phyloP scores from a whole-genome alignment of 1,140 invertebrate species.

The Microplitis mediator region DNA sequence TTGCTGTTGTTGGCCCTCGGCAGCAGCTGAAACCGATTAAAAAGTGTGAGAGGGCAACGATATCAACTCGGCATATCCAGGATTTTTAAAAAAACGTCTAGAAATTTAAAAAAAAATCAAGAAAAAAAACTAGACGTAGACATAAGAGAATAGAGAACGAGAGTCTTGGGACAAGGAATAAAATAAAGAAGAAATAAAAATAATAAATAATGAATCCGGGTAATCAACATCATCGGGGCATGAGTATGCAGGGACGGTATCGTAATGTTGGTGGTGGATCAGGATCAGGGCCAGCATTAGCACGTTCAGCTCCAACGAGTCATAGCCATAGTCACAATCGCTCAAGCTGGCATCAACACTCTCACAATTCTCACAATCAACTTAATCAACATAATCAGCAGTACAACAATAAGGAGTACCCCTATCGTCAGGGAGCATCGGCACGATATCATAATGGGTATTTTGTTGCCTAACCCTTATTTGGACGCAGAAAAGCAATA shows the following conservation, averaged over 20 bases:
- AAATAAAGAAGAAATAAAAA: too few relatives aligned
- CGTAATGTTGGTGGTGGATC: constrained; percentile 44
- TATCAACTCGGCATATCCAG: background rate
- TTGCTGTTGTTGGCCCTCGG: constrained; percentile 28
- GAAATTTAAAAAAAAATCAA: background rate
- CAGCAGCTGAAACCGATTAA: constrained; percentile 18
- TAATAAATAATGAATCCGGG: constrained; percentile 47
- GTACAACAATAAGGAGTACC: constrained; percentile 53
- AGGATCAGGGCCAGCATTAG: constrained; percentile 38
- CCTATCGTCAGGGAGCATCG: constrained; percentile 55
- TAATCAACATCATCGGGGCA: constrained; percentile 54
- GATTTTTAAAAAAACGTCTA: background rate
- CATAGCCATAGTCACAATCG: constrained; percentile 44
- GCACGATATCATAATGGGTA: constrained; percentile 56
- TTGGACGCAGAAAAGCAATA: too few relatives aligned
- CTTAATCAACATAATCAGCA: constrained; percentile 48
- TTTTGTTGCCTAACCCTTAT: constrained; percentile 3
- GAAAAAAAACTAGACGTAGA: constrained; percentile 24
- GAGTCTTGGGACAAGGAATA: too few relatives aligned
- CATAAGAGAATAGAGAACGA: too few relatives aligned
- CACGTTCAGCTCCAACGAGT: constrained; percentile 32
- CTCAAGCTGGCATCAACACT: constrained; percentile 50
- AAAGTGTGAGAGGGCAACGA: background rate
- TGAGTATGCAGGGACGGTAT: constrained; percentile 54
- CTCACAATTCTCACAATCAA: constrained; percentile 42